Evolutionary conservation across 2,888 invertebrate species (phyloP), one percentile per base, ranked within the genome.

Genomic region (Serripes groenlandicus): DNA sequence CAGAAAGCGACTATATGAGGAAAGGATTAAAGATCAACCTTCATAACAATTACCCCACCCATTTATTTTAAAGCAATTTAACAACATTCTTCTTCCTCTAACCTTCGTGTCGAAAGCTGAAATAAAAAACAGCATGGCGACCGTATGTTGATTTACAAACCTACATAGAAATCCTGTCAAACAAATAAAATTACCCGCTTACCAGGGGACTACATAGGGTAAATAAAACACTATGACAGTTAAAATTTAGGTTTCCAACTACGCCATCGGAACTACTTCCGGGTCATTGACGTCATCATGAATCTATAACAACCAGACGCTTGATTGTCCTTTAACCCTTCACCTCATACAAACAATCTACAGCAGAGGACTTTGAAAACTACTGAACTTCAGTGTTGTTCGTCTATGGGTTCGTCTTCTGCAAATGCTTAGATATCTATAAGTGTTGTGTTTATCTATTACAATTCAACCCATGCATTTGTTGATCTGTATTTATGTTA

Each of bases 221-320:
- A n/a, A n/a, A n/a, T n/a, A 37, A 42, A 37, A 37, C 21, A 32
- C 15, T 64, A 37, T 18, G 42, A 26, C n/a, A 68, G 35, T 26
- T 11, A 11, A 9, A 58, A 23, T 49, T 66, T 71, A 35, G 26
- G 78, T 79, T 75, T 79, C 79, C 35, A 79, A 78, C 69, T 79
- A 79, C 79, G 75, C 74, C 49, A 49, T 56, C 56, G 34, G 21
- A 56, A 35, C 15, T 18, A 5, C 56, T 66, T 72, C 72, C 68
- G 72, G 66, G 78, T 72, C 11, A 18, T 11, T 56, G 56, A 56
- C 56, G 56, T 56, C 56, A 56, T 11, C 34, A n/a, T 18, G 1
- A 28, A 69, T 69, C 69, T 49, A 69, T 28, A 49, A 28, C 69
- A 42, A 49, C 7, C 49, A 69, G 42, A 69, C 49, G 69, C 69